Evolutionary conservation across 2,113 vertebrate species (phyloP), one percentile per base, ranked within the genome.

Genomic region (Clupea harengus): DNA sequence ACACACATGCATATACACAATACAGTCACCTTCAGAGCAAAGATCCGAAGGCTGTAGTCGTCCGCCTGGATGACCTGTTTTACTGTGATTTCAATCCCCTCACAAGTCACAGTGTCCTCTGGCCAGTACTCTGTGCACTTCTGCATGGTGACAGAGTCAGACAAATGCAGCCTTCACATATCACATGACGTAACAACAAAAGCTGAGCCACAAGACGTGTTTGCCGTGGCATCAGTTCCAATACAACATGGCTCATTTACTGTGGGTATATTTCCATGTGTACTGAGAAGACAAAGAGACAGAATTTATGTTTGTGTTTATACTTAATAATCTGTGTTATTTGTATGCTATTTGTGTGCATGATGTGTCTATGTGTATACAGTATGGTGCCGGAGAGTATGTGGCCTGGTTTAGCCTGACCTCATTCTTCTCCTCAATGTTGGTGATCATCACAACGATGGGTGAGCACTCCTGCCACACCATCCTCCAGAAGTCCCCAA

Each of bases 61-160:
- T 99, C 98, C 60, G 97, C 97, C 91, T 98, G 97, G 84, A 97
- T 96, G 90, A 99, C 95, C 87, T 93, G 92, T 87, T 94, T 94
- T 57, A 99, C 95, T 0, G 95, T 96, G 93, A 99, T 97, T 94
- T 98, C 95, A 32, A 99, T 95, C 85, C 95, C 97, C 87, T 99
- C 97, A 0, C 97, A 96, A 84, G 93, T 95, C 90, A 96, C 96
- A 88, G 95, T 95, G 54, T 98, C 96, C 93, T 99, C 98, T 0
- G 98, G 98, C 98, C 98, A 99, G 82, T 99, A 99, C 90, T 99
- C 98, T 15, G 97, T 97, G 90, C 98, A 99, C 96, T 99, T 99
- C 98, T 99, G 89, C 81, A 81, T 83, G 78, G 88, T 32, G 32
- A 78, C 72, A 78, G 1, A 13, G 9, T 15, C 32, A 78, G 6